Percentiles rank a stretch among this genome's conserved stretches.
Conservation (phyloP, 92 coral and sea anemone species). For the Montipora capitata region DNA sequence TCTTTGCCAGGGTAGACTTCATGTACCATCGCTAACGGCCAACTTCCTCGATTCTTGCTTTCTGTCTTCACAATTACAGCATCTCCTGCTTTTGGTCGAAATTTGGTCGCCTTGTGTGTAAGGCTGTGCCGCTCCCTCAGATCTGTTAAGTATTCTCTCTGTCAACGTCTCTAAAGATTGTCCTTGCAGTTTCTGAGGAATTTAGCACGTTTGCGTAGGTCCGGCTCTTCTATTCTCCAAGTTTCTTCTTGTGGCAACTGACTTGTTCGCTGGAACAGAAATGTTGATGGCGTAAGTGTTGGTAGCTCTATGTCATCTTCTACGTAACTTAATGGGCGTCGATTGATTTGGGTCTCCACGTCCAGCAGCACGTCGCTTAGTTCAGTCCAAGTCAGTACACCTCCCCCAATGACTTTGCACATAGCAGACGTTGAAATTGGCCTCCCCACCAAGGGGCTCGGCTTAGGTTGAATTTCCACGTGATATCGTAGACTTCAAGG, state of each 20-base stretch:
- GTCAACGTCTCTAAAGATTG: slow-evolving; percentile 36
- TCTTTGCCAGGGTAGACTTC: slow-evolving; percentile 39
- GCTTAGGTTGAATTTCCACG: slow-evolving; percentile 63
- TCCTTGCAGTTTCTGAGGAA: slow-evolving; percentile 11
- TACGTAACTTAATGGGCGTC: slow-evolving; percentile 9
- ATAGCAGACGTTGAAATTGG: slow-evolving; percentile 43
- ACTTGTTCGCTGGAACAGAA: slow-evolving; percentile 29
- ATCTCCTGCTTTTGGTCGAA: too few relatives aligned
- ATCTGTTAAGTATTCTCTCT: slow-evolving; percentile 26
- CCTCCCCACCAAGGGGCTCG: slow-evolving; percentile 75
- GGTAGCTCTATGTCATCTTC: slow-evolving; percentile 29
- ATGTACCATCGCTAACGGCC: slow-evolving; percentile 32
- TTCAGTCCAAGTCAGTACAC: slow-evolving; percentile 9
- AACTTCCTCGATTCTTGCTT: slow-evolving; percentile 48
- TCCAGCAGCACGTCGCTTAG: slow-evolving; percentile 30
- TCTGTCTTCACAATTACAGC: slow-evolving; percentile 17
- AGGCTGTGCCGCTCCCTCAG: slow-evolving; percentile 34
- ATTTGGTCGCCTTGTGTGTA: slow-evolving; percentile 14
- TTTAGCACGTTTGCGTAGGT: slow-evolving; percentile 29
- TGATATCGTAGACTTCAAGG: too few relatives aligned
- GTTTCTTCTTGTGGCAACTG: slow-evolving; percentile 30
- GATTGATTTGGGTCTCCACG: slow-evolving; percentile 27
- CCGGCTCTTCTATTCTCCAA: slow-evolving; percentile 31
- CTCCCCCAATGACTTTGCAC: slow-evolving; percentile 26
- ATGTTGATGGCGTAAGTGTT: slow-evolving; percentile 9